phyloP scores from a whole-genome alignment of 2,113 vertebrate species.

The Heterocephalus glaber region DNA sequence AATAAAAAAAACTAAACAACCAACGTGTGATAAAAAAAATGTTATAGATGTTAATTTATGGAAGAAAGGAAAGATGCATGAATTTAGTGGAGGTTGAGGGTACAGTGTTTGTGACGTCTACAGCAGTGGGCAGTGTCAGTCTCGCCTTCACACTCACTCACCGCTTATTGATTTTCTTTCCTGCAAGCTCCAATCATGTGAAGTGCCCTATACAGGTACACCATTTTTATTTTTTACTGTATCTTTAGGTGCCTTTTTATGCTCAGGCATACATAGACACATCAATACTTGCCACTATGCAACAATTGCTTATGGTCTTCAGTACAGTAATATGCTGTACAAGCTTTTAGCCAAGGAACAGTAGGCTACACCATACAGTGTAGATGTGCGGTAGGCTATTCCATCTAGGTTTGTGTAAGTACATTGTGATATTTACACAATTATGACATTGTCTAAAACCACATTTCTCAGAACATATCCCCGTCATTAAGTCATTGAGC shows the following conservation, averaged over 20 bases:
- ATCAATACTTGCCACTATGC: not conserved
- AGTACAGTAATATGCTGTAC: not conserved
- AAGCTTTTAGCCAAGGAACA: not conserved
- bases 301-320: not conserved
- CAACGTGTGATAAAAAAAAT: not conserved
- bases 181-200: not conserved
- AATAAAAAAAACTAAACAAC: not conserved
- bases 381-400: not conserved
- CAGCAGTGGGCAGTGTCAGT: not conserved
- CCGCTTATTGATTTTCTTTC: not conserved
- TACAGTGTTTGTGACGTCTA: not conserved
- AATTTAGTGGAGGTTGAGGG: not conserved
- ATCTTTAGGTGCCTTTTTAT: not conserved
- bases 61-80: not conserved
- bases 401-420: not conserved
- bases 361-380: not conserved
- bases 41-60: not conserved
- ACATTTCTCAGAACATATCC: not conserved
- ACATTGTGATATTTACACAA: not conserved
- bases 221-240: not conserved
- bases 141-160: not conserved
- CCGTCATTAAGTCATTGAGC: not conserved
- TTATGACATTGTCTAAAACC: not conserved
- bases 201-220: too few relatives aligned
- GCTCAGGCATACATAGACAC: not conserved